Evolutionary conservation across 2,888 invertebrate genomes (phyloP), one percentile per base, ranked within the genome.

Genomic region (Oxyteleia sp.): DNA sequence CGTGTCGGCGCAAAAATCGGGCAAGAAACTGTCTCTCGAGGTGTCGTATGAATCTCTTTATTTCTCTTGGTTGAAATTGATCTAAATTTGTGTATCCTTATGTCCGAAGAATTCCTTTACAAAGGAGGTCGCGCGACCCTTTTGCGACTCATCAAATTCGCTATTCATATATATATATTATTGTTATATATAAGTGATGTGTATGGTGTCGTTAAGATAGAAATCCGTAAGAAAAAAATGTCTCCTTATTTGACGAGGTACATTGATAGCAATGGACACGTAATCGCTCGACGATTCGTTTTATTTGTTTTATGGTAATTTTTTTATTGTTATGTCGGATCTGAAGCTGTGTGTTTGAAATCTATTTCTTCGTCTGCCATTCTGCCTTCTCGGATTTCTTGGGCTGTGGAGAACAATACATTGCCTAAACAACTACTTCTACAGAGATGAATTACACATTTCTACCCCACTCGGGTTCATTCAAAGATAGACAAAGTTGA

Each of bases 331-430:
- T 78, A 82, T 75, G 71, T 74, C 38, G 81, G 66, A 71, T 83
- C 81, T 87, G 84, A 84, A 82, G 86, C 84, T 85, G 86, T 88
- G 85, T 85, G 72, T 86, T 82, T 83, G 81, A 83, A 90, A 90
- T 90, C 91, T 92, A 93, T 89, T 95, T 95, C 95, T 95, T 95
- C 95, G 95, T 95, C 94, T 95, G 95, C 95, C 95, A 95, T 93
- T 95, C 95, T 94, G 95, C 95, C 93, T 95, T 95, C 95, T 96
- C 96, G 93, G 96, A 95, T 93, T 96, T 96, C 95, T 96, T 96
- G 92, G 96, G 95, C 96, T 96, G 96, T 95, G 93, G 90, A 92
- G 90, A 93, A 93, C 89, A 93, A 95, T 89, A 93, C 88, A 91
- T 91, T 89, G 89, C 91, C 91, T 91, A 90, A 86, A 91, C 87